Conservation (phyloP, 2,888 invertebrate genomes). For the Pecten maximus region DNA sequence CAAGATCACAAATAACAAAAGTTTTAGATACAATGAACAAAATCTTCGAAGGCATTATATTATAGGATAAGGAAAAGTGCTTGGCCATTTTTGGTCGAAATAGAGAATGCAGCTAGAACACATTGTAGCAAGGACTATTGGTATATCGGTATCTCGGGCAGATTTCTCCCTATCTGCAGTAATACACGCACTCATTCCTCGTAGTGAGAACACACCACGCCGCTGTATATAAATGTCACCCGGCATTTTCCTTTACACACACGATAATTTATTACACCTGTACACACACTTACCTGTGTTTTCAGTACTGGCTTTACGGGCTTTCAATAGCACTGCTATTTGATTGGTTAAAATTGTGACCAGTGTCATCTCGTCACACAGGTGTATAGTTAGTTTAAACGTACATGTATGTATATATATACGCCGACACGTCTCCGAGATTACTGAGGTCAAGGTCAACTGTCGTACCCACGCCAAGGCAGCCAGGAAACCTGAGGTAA, state of each 20-base stretch:
- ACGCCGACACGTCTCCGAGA: neutral
- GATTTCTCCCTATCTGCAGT: neutral
- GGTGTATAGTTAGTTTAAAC: constrained; percentile 31
- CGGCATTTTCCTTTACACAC: neutral
- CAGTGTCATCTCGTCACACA: neutral
- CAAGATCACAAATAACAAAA: too few relatives aligned
- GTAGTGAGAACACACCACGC: neutral
- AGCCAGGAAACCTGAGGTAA: constrained; percentile 11
- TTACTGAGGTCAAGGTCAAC: neutral
- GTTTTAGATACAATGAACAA: too few relatives aligned
- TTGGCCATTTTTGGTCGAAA: too few relatives aligned
- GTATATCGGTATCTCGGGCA: too few relatives aligned
- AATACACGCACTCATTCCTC: neutral
- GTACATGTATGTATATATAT: constrained; percentile 2
- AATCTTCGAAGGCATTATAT: too few relatives aligned
- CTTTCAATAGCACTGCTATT: neutral
- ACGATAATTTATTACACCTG: neutral
- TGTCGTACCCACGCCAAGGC: constrained; percentile 28
- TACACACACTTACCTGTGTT: constrained; percentile 4
- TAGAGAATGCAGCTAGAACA: too few relatives aligned
- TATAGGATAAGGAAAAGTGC: too few relatives aligned
- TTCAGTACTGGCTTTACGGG: neutral
- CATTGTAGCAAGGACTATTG: too few relatives aligned
- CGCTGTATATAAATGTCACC: neutral
- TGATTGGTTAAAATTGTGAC: constrained; percentile 24